Percentiles rank a stretch among this genome's conserved stretches.
These are phyloP conservation scores for Eubasilissa splendida DNA, from an alignment of 2,888 invertebrate genomes.

Conservation along the genomic window DNA sequence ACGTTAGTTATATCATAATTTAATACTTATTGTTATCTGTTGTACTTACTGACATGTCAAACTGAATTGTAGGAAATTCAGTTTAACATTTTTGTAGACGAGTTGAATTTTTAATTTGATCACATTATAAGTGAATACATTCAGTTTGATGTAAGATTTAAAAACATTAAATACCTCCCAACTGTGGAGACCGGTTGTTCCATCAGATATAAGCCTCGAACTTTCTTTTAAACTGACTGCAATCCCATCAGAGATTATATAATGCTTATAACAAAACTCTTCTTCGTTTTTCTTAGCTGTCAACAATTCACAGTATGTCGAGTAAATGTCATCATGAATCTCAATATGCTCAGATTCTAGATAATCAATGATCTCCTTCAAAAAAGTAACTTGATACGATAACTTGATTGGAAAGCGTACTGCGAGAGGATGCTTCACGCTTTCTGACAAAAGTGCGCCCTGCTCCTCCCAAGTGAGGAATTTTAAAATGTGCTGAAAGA, in stretches of 20 bases:
- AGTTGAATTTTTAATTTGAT: no score
- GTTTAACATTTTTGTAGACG: no score
- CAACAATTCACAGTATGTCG: constrained; percentile 73
- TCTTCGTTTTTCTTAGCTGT: constrained; percentile 59
- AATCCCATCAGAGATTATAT: constrained; percentile 65
- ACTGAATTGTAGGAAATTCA: no score
- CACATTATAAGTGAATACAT: no score
- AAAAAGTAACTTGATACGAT: constrained; percentile 76
- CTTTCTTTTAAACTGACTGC: constrained; percentile 79
- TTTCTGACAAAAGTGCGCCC: constrained; percentile 72
- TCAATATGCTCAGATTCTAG: constrained; percentile 73
- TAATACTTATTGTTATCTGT: no score
- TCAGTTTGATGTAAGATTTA: not conserved
- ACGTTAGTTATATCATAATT: no score
- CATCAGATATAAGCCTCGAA: constrained; percentile 80
- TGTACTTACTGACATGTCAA: no score
- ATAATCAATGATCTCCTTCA: constrained; percentile 76
- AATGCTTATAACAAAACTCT: constrained; percentile 77
- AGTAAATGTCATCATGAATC: constrained; percentile 79
- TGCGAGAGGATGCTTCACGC: constrained; percentile 72
- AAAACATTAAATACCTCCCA: constrained; percentile 76
- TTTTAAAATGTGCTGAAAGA: constrained; percentile 41
- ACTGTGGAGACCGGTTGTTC: constrained; percentile 85
- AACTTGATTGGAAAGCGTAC: constrained; percentile 75
- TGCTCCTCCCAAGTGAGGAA: constrained; percentile 70